Evolutionary conservation across 2,113 vertebrate genomes (phyloP).

Genomic region (Zosterops japonicus): DNA sequence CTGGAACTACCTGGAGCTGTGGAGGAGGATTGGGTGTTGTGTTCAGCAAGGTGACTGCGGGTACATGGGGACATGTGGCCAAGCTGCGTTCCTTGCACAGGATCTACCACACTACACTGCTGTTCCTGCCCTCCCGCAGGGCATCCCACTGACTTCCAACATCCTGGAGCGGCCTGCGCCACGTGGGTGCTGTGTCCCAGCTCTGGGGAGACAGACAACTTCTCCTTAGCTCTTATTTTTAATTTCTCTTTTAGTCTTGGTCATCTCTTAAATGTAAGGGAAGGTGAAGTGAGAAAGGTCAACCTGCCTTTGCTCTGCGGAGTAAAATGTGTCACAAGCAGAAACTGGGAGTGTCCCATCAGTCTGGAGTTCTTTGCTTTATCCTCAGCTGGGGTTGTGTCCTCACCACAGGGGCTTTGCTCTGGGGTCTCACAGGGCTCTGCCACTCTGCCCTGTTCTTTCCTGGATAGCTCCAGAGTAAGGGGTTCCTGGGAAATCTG

Average conservation of each 20-base stretch:
- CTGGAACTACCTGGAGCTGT: conserved; percentile 2
- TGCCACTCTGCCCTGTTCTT: not conserved
- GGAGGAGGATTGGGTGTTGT: not conserved
- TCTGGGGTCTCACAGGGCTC: not conserved
- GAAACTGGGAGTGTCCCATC: not conserved
- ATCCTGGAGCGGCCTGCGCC: not conserved
- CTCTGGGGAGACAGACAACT: not conserved
- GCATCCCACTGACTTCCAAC: not conserved
- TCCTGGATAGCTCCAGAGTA: not conserved
- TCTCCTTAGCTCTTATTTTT: not conserved
- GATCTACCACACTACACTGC: not conserved
- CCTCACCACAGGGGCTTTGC: not conserved
- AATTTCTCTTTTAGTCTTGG: not conserved
- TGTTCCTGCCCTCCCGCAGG: not conserved
- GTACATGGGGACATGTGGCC: not conserved
- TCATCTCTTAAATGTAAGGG: not conserved
- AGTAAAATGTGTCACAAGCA: not conserved
- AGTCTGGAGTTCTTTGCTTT: conserved; percentile 27
- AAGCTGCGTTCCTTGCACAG: conserved; percentile 8
- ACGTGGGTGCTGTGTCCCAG: not conserved
- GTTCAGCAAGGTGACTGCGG: not conserved
- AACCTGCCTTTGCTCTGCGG: not conserved
- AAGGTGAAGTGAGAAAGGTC: not conserved
- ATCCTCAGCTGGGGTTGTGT: not conserved
- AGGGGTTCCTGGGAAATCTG: not conserved